Evolutionary conservation across 2,113 vertebrate species (phyloP).

Genomic region (Nycticebus coucang): DNA sequence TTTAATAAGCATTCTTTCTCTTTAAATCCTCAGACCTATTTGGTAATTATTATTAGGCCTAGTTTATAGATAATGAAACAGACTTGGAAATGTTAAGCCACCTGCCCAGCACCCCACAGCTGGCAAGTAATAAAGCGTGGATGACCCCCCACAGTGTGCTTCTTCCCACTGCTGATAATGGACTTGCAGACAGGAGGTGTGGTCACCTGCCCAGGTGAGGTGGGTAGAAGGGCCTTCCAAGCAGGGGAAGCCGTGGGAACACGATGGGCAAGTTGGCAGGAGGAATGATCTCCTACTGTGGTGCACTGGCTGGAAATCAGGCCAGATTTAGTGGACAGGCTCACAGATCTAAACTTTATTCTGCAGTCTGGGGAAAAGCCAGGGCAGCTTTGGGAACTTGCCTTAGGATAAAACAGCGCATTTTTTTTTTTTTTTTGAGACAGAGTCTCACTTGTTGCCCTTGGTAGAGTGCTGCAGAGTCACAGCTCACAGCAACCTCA

Average conservation of each 20-base stretch:
- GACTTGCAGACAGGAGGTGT: neutral
- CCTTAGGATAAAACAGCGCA: neutral
- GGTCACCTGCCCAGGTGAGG: neutral
- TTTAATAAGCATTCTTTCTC: conserved; percentile 56
- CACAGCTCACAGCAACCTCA: too few species aligned
- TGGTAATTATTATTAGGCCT: conserved; percentile 55
- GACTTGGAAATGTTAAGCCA: neutral
- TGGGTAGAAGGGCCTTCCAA: fast-evolving
- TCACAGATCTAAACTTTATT: neutral
- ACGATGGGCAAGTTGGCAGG: neutral
- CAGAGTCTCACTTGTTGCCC: too few species aligned
- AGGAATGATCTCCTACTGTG: neutral
- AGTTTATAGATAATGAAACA: neutral
- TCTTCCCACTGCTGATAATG: neutral
- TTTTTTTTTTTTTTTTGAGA: too few species aligned
- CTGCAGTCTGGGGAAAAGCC: neutral
- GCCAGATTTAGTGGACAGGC: neutral
- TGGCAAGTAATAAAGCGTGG: neutral
- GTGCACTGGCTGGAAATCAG: neutral
- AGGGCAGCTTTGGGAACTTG: neutral
- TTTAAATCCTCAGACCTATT: neutral
- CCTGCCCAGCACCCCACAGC: neutral
- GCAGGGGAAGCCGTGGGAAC: neutral
- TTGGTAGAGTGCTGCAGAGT: too few species aligned
- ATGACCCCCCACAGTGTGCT: fast-evolving